phyloP scores from a whole-genome alignment of 2,888 invertebrate genomes.

The Pristionchus mayeri region DNA sequence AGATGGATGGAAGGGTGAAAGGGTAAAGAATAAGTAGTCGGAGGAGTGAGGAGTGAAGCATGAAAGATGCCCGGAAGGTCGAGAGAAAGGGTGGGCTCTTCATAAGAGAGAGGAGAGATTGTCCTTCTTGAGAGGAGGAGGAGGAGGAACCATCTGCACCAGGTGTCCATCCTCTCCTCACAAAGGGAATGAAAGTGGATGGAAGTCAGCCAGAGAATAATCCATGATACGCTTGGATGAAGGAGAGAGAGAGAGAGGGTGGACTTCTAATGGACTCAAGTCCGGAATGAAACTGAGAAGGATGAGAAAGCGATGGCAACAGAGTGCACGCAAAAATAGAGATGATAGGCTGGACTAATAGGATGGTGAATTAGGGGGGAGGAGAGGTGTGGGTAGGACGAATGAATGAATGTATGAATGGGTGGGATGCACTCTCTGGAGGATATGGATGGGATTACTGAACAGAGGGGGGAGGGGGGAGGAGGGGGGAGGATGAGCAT shows the following conservation, averaged over 20 bases:
- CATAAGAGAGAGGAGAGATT: constrained; percentile 26
- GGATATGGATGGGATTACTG: constrained; percentile 51
- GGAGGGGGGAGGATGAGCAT: neutral
- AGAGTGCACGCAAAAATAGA: neutral
- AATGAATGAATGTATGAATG: constrained; percentile 37
- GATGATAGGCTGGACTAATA: neutral
- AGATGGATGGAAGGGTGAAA: neutral
- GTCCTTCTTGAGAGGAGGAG: constrained; percentile 44
- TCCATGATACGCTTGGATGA: constrained; percentile 23
- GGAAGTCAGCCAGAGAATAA: constrained; percentile 37
- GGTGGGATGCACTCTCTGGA: constrained; percentile 36
- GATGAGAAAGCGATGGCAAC: neutral
- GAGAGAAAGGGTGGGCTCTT: neutral
- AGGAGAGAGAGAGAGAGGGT: neutral
- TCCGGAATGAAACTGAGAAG: neutral
- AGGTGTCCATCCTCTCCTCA: constrained; percentile 22
- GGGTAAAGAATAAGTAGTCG: constrained; percentile 34
- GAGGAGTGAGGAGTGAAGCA: constrained; percentile 24
- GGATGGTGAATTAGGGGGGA: neutral
- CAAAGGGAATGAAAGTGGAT: constrained; percentile 16
- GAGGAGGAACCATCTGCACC: constrained; percentile 43
- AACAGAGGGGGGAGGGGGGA: constrained; percentile 30
- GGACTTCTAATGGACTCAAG: neutral
- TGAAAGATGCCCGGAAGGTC: constrained; percentile 35
- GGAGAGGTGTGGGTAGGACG: neutral